Evolutionary conservation across 2,888 invertebrate genomes (phyloP), one percentile per base, ranked within the genome.

Genomic region (Hirtodrosophila alboralis): DNA sequence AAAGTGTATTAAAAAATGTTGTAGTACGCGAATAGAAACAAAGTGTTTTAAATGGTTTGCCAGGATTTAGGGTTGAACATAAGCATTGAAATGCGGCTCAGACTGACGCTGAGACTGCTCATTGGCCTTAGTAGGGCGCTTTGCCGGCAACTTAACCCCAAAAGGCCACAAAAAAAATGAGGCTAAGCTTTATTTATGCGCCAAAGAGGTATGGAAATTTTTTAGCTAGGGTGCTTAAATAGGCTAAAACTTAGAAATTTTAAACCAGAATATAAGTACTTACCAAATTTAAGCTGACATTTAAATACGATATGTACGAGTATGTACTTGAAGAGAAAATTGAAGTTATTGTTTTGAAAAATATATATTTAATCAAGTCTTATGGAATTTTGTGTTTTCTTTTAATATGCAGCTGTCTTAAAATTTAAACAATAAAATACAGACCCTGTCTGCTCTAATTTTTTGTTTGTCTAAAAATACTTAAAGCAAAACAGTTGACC

Each of bases 111-210:
- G 30, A 14, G 36, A 45, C 45, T 44, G 38, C 59, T 69, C 64
- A 69, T 69, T 75, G 84, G 72, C 66, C 65, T 80, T 62, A 56
- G 66, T 43, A 45, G 53, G 38, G 54, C 58, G 57, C 58, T 61
- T 64, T 72, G 52, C 65, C 54, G 49, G 41, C 69, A 53, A 70
- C 75, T 71, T 76, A 84, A 76, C 80, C 84, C 80, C 65, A 68
- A 47, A 79, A 75, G 75, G 73, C 76, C 63, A 61, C 64, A 62
- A 34, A 47, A 36, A 52, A 72, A n/a, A 64, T 40, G 48, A 51
- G 63, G 67, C 58, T 79, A 71, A 71, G 81, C 84, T 76, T 81
- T 76, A 85, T 85, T 79, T 79, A 85, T 83, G 65, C 31, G 44
- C 31, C 57, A 70, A 67, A 62, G 51, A 56, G 67, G 44, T 44